A percentile compares a stretch with the other conserved stretches of the same genome.
Conservation (phyloP, 64 coral and sea anemone species). For the Catalaphyllia jardinei region DNA sequence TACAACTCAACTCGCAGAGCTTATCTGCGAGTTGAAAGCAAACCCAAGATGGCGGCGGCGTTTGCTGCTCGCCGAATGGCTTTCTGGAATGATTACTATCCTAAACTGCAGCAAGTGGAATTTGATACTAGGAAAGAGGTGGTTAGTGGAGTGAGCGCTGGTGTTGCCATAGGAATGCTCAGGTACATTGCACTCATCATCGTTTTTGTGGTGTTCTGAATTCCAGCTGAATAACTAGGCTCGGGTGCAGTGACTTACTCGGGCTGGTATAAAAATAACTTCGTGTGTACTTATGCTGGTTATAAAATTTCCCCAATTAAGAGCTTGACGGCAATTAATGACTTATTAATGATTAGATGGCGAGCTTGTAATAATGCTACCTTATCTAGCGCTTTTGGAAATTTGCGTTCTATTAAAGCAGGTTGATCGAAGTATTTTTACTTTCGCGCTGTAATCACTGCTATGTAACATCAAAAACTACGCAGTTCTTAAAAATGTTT, state of each 20-base stretch:
- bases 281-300: too few relatives aligned
- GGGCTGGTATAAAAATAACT: too few relatives aligned
- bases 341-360: too few relatives aligned
- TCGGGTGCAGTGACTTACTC: not conserved
- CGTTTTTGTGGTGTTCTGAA: not conserved
- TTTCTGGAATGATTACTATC: constrained; percentile 74
- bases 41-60: constrained; percentile 28
- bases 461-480: too few relatives aligned
- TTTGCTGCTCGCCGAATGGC: constrained; percentile 50
- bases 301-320: too few relatives aligned
- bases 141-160: not conserved
- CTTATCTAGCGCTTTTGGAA: too few relatives aligned
- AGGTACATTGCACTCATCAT: not conserved
- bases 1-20: constrained; percentile 45
- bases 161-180: not conserved
- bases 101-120: constrained; percentile 32
- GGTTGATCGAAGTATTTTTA: too few relatives aligned
- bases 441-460: too few relatives aligned
- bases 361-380: too few relatives aligned
- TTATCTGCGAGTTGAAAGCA: constrained; percentile 28
- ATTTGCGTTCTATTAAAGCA: too few relatives aligned
- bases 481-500: too few relatives aligned
- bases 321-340: too few relatives aligned
- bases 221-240: not conserved
- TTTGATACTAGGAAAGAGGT: not conserved